Evolutionary conservation across 2,113 vertebrate genomes (phyloP).

Genomic region (Eidolon helvum): DNA sequence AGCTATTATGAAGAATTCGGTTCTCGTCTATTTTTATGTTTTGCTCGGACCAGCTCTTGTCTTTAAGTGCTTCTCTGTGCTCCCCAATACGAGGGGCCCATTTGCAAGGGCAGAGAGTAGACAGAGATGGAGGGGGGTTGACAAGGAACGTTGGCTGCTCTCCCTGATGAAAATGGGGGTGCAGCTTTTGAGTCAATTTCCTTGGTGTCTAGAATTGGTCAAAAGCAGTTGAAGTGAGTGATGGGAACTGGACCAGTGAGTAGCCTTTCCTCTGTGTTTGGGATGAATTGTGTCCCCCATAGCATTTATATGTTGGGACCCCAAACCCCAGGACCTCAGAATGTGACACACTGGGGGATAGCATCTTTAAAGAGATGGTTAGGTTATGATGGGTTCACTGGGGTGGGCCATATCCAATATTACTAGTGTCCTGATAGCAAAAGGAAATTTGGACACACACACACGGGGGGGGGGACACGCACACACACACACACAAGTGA

Average conservation of each 20-base stretch:
- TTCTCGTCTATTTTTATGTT: not conserved
- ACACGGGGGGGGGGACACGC: not conserved
- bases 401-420: accelerated
- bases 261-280: accelerated
- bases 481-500: not conserved
- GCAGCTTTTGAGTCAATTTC: accelerated
- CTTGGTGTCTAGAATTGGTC: accelerated
- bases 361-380: not conserved
- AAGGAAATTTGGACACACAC: not conserved
- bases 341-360: no score
- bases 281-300: accelerated
- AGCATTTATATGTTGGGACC: accelerated
- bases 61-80: not conserved
- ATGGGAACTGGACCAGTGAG: accelerated
- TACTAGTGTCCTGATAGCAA: not conserved
- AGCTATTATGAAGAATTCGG: not conserved
- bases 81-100: accelerated
- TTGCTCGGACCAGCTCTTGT: not conserved
- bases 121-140: accelerated
- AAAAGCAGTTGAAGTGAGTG: not conserved
- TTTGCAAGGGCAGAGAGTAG: not conserved
- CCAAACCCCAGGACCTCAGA: not conserved
- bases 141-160: accelerated
- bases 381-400: not conserved
- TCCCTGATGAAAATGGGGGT: not conserved